Evolutionary conservation across 2,797 vertebrate species (phyloP), one percentile per base, ranked within the genome.

Genomic region (Bovichtus diacanthus): DNA sequence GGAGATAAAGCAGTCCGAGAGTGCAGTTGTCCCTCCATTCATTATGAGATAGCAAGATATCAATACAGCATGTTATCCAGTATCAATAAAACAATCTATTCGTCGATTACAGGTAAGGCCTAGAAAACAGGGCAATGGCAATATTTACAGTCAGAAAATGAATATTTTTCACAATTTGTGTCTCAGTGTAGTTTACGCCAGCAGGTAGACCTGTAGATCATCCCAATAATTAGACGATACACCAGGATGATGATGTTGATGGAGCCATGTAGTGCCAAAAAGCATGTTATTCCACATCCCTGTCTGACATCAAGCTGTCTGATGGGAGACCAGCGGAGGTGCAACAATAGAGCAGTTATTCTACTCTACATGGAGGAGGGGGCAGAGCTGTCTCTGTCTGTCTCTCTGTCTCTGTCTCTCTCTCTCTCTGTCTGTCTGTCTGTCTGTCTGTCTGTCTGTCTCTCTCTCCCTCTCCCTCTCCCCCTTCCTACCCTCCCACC

Each of bases 1-100:
- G 38, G 25, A 21, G 39, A 31, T 69, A 47, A 62, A 55, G 9
- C 12, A n/a, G 8, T 50, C 18, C 34, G 27, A 68, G 38, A 46
- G 18, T 18, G 7, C 13, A 21, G 13, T 5, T 43, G 29, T 16
- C 23, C 39, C 44, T 10, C 9, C 29, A 43, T 76, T 75, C 56
- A 68, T 74, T 74, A 60, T 61, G 27, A 41, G 27, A 56, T 25
- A 70, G 49, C 47, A 9, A 29, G 15, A 27, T 67, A 70, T 80
- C 65, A 50, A 69, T 64, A 60, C 21, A 13, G 29, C 23, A 5
- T 53, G 43, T 23, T 64, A 49, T 47, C 59, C 47, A 49, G 2
- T 78, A 72, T 81, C 74, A 73, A 76, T 60, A 38, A 21, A 18
- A 9, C 44, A 60, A 77, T 88, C 59, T 53, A 70, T 82, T 55